phyloP scores from a whole-genome alignment of 2,888 invertebrate genomes.

The Sinopyrophorus schimmeli region DNA sequence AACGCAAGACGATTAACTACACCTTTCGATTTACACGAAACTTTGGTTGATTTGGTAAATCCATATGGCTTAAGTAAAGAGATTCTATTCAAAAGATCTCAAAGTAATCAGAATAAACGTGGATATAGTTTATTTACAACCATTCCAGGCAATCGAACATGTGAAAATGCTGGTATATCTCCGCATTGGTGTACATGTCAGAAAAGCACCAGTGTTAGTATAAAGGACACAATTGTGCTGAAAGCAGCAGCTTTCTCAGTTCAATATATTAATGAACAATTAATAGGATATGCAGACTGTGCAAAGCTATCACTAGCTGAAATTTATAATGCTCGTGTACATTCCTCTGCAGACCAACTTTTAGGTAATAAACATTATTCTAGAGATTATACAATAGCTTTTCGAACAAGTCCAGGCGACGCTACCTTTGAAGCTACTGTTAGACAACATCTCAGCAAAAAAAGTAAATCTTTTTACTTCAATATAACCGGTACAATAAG shows the following conservation, averaged over 20 bases:
- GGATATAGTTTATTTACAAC: constrained; percentile 78
- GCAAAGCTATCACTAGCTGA: constrained; percentile 64
- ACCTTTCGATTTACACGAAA: constrained; percentile 83
- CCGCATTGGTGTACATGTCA: constrained; percentile 91
- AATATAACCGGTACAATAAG: constrained; percentile 72
- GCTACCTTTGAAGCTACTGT: constrained; percentile 83
- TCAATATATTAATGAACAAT: constrained; percentile 64
- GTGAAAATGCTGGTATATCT: constrained; percentile 74
- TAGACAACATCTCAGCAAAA: constrained; percentile 43
- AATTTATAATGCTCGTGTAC: constrained; percentile 69
- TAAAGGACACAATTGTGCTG: constrained; percentile 59
- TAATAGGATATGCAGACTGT: constrained; percentile 67
- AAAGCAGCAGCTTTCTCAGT: constrained; percentile 67
- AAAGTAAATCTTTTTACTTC: constrained; percentile 52
- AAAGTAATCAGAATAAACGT: constrained; percentile 49
- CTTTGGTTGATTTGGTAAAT: constrained; percentile 70
- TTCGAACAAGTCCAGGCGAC: constrained; percentile 67
- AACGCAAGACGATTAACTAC: constrained; percentile 77
- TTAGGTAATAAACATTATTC: constrained; percentile 54
- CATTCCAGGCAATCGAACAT: constrained; percentile 73
- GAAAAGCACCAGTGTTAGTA: constrained; percentile 61
- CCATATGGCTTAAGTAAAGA: constrained; percentile 55
- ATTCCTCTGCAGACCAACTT: constrained; percentile 55
- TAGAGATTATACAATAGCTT: constrained; percentile 66
- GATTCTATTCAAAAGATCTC: constrained; percentile 50